Conservation (phyloP, 2,113 vertebrate genomes). For the Capreolus pygargus region DNA sequence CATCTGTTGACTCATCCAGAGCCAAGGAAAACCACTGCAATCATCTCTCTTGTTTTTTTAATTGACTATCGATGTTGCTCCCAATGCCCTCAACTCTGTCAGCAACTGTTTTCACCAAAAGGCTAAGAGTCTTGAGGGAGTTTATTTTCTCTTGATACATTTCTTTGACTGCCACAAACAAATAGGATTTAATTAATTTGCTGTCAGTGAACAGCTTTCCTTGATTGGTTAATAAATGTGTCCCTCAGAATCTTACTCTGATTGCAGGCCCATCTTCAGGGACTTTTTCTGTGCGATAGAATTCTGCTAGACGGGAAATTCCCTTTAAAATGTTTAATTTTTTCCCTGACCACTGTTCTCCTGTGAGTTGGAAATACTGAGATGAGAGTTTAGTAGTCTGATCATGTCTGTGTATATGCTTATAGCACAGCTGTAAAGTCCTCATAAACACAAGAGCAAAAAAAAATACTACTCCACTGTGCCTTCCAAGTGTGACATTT, state of each 20-base stretch:
- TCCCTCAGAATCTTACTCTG: neutral
- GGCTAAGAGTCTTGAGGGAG: neutral
- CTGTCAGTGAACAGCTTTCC: neutral
- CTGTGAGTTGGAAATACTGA: neutral
- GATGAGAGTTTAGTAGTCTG: neutral
- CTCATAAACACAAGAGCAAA: neutral
- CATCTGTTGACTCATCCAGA: neutral
- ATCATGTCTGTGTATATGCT: neutral
- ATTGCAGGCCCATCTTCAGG: neutral
- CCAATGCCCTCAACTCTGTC: neutral
- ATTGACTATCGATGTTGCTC: neutral
- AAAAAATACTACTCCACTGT: neutral
- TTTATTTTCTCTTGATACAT: slow-evolving; percentile 15
- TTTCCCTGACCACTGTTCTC: neutral
- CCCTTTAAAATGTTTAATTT: neutral
- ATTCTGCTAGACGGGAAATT: neutral
- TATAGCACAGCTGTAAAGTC: neutral
- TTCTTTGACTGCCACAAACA: neutral
- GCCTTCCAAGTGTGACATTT: neutral
- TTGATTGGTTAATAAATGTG: neutral
- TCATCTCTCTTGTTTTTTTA: neutral
- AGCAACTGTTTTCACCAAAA: neutral
- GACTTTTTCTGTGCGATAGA: neutral
- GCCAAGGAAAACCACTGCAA: slow-evolving; percentile 5
- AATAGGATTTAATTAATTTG: neutral